Evolutionary conservation across 1,140 invertebrate genomes (phyloP).

Genomic region (Lerema accius): DNA sequence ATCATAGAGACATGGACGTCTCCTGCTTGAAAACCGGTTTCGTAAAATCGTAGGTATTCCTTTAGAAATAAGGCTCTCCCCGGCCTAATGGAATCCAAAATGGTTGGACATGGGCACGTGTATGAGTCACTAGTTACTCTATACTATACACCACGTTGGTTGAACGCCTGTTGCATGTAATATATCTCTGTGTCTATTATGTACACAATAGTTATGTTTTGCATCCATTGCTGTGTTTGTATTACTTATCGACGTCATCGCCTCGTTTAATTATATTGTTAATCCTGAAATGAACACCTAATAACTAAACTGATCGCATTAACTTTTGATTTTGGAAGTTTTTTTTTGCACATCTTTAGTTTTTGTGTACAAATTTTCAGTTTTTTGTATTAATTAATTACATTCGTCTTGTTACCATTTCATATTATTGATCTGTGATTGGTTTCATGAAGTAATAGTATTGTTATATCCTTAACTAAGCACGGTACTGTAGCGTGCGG

Average conservation of each 20-base stretch:
- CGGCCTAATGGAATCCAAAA: not conserved
- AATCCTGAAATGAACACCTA: too few relatives aligned
- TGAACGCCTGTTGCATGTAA: not conserved
- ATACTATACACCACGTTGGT: not conserved
- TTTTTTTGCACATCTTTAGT: too few relatives aligned
- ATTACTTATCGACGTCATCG: too few relatives aligned
- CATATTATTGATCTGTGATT: too few relatives aligned
- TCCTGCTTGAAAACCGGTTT: slow-evolving; percentile 17
- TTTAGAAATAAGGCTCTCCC: slow-evolving; percentile 16
- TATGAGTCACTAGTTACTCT: not conserved
- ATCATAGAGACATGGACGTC: slow-evolving; percentile 11
- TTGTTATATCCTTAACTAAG: not conserved
- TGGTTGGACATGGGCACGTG: not conserved
- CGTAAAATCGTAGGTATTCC: slow-evolving; percentile 17
- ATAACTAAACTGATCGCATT: too few relatives aligned
- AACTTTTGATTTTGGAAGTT: too few relatives aligned
- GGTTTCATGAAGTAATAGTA: too few relatives aligned
- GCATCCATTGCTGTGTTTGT: too few relatives aligned
- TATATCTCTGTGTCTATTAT: not conserved
- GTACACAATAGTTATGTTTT: not conserved
- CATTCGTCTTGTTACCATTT: too few relatives aligned
- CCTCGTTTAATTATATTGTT: too few relatives aligned
- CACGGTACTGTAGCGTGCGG: slow-evolving; percentile 12
- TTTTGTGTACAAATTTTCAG: too few relatives aligned
- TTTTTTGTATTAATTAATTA: too few relatives aligned